A percentile compares a stretch with the other conserved stretches of the same genome.
These are phyloP conservation scores for Zaprionus gabonicus DNA, from an alignment of 1,140 invertebrate genomes.

Conservation along the genomic window DNA sequence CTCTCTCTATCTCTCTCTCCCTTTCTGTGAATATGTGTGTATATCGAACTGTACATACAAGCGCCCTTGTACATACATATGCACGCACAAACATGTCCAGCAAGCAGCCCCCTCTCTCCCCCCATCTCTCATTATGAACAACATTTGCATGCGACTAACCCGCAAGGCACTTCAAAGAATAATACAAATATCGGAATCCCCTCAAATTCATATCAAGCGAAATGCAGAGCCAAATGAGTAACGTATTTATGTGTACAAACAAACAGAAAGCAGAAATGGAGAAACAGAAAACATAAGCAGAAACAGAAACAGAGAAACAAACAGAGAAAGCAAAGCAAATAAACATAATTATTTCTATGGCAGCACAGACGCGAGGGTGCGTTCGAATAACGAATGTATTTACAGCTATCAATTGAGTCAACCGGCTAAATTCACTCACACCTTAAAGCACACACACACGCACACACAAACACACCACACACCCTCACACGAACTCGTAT, in stretches of 20 bases:
- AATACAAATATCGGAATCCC: conserved; percentile 8
- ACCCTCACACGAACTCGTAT: conserved; percentile 26
- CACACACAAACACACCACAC: conserved; percentile 10
- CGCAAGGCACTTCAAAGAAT: conserved; percentile 4
- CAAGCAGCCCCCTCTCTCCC: conserved; percentile 20
- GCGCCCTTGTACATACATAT: conserved; percentile 56
- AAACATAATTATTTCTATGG: conserved; percentile 58
- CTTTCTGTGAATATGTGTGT: conserved; percentile 50
- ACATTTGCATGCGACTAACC: conserved; percentile 21
- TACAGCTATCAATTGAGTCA: conserved; percentile 70
- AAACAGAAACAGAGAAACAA: conserved; percentile 16
- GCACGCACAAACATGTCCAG: conserved; percentile 1
- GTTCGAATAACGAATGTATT: conserved; percentile 34
- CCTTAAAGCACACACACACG: conserved; percentile 24
- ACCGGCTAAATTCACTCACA: conserved; percentile 29
- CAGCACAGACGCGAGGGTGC: not conserved
- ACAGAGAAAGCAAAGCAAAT: conserved; percentile 33
- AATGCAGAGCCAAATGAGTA: conserved; percentile 57
- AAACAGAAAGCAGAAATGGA: conserved; percentile 11
- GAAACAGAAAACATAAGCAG: conserved; percentile 12
- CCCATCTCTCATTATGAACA: not conserved
- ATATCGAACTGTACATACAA: conserved; percentile 68
- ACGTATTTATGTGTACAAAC: conserved; percentile 67
- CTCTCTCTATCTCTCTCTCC: not conserved
- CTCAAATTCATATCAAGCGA: conserved; percentile 51